Percentiles rank a stretch among this genome's conserved stretches.
phyloP scores from a whole-genome alignment of 2,113 vertebrate genomes.

The Macroglossus sobrinus region DNA sequence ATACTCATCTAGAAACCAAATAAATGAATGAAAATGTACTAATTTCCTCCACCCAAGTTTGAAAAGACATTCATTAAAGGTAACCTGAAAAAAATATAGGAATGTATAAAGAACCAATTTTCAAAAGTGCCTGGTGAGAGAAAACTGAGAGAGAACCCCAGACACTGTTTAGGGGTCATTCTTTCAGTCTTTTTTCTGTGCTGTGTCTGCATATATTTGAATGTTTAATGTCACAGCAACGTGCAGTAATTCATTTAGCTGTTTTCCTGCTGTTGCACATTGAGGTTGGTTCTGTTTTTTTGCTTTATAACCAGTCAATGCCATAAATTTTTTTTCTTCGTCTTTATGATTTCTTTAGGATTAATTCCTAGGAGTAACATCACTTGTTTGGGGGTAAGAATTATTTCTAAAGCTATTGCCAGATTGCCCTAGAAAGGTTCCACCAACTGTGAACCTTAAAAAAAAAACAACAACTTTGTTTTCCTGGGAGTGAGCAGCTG shows the following conservation, averaged over 20 bases:
- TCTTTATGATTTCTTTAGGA: conserved; percentile 30
- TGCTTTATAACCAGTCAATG: neutral
- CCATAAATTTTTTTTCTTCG: conserved; percentile 34
- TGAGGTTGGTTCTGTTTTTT: neutral
- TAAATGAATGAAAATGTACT: neutral
- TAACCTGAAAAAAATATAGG: neutral
- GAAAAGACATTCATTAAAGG: neutral
- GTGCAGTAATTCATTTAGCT: neutral
- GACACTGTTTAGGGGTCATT: neutral
- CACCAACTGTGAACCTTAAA: neutral
- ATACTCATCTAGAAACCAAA: neutral
- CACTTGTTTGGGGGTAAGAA: conserved; percentile 40
- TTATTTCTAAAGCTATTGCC: conserved; percentile 36
- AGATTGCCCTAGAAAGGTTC: conserved; percentile 28
- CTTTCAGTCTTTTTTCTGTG: neutral
- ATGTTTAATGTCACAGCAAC: neutral
- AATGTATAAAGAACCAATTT: neutral
- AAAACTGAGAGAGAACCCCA: neutral
- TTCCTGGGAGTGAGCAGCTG: neutral
- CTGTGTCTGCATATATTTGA: neutral
- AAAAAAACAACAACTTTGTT: neutral
- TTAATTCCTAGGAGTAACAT: conserved; percentile 38
- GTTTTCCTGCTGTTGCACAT: neutral
- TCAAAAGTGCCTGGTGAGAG: neutral
- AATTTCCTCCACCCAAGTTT: neutral